Base-by-base conservation (phyloP, 1,140 invertebrate species). In the Stegodyphus mimosarum region DNA sequence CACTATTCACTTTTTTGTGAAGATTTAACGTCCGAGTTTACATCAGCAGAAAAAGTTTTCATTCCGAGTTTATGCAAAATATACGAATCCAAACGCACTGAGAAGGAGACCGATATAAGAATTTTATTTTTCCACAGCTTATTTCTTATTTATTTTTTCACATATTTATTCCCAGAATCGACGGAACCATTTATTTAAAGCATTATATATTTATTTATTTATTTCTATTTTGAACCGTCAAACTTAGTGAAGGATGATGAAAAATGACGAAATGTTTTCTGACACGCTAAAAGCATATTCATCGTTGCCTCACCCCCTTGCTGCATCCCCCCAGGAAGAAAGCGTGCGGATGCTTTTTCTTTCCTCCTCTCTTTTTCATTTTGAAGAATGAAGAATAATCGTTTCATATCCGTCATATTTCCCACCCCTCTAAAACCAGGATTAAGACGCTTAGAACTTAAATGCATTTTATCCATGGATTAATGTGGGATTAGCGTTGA, bases 261-360 rank as follows among this genome's bases (percentile, higher is more conserved):
- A 83, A 83, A 83, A 83, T 83, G 80, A 83, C 74, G 80, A 67
- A 83, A 83, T 74, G 80, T 64, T 74, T 83, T 55, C 80, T 83
- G 80, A 83, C 80, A 83, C 80, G 80, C 80, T 83, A 83, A 83
- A 83, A 83, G 80, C 80, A 83, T 83, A 83, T 83, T 83, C 80
- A 83, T 83, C 72, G 70, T 33, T 50, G 78, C 69, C 72, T 50
- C 17, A 11, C 77, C 77, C 18, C 13, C 5, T 50, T 6, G 13
- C 66, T 67, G 63, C 48, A 18, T 18, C 48, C 33, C 33, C 55
- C 9, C 55, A 11, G 9, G 9, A 11, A 60, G 15, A 60, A 60
- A 60, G 15, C 15, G 15, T 11, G 55, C 55, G 55, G 55, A 11
- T 60, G 15, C 15, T 60, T 60, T 60, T 60, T 15, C 11, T 51